phyloP scores from a whole-genome alignment of 2,888 invertebrate genomes.

The Leptinotarsa haldemani region DNA sequence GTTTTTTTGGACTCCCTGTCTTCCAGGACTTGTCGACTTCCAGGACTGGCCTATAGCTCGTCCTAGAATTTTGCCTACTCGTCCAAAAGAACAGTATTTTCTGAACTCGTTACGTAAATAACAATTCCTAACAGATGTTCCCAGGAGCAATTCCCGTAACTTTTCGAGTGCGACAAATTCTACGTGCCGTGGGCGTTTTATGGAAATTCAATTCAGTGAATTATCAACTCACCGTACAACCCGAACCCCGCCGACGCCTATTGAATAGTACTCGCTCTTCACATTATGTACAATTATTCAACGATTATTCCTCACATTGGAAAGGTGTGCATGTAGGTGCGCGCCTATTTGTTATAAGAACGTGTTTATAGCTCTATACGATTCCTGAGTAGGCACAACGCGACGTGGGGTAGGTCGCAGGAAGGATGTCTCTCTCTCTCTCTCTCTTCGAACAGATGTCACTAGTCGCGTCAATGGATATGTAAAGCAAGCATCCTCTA shows the following conservation, averaged over 20 bases:
- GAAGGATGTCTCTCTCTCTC: not conserved
- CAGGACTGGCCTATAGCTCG: no score
- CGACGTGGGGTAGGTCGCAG: constrained; percentile 17
- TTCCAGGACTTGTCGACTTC: no score
- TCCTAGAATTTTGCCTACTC: no score
- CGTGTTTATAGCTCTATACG: constrained; percentile 41
- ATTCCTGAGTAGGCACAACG: constrained; percentile 18
- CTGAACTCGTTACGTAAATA: no score
- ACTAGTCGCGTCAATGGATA: not conserved
- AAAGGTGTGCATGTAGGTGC: constrained; percentile 48
- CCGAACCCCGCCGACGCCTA: constrained; percentile 6
- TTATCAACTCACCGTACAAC: not conserved
- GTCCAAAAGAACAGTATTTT: no score
- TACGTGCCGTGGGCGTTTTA: no score
- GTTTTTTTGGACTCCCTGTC: no score
- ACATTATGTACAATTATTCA: constrained; percentile 43
- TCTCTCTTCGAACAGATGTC: not conserved
- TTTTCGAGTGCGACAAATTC: no score
- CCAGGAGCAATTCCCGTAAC: no score
- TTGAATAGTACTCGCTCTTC: constrained; percentile 14
- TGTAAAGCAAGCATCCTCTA: no score
- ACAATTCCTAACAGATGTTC: no score
- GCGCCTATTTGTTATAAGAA: constrained; percentile 48
- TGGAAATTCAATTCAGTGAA: not conserved
- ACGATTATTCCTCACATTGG: constrained; percentile 45